Conservation (phyloP, 30 jellyfish, hydroid and myxozoan genomes). For the Hydra vulgaris region DNA sequence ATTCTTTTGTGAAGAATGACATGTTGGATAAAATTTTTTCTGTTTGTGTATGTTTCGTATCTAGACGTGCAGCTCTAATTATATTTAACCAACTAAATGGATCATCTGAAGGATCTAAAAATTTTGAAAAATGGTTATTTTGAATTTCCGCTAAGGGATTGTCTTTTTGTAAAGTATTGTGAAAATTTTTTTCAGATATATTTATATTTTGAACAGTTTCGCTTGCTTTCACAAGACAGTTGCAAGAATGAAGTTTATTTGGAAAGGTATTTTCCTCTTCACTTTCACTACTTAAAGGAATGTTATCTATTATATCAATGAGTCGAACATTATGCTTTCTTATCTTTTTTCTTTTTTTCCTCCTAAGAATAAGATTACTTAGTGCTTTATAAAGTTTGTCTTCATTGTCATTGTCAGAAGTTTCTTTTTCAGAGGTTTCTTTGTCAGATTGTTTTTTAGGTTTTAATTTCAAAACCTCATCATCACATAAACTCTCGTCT, state of each 20-base stretch:
- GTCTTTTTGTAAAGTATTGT: background rate
- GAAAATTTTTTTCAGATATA: no score
- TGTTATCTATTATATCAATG: slow-evolving; percentile 21
- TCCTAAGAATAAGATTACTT: background rate
- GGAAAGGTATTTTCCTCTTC: background rate
- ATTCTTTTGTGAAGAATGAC: slow-evolving; percentile 3
- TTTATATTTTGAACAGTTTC: background rate
- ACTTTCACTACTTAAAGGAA: slow-evolving; percentile 18
- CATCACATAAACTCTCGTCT: background rate
- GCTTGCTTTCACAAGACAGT: background rate
- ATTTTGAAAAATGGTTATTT: background rate
- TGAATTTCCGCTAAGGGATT: background rate
- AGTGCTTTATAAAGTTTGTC: slow-evolving; percentile 18
- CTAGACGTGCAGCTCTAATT: slow-evolving; percentile 5
- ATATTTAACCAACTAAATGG: slow-evolving; percentile 22
- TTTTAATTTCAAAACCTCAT: no score
- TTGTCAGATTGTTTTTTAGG: background rate
- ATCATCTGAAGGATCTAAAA: slow-evolving; percentile 11
- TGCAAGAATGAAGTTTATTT: background rate
- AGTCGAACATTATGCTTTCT: background rate
- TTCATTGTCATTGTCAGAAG: background rate
- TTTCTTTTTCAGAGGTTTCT: background rate
- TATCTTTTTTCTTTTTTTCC: background rate
- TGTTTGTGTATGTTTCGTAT: slow-evolving; percentile 27
- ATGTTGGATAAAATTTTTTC: background rate